Evolutionary conservation across 2,888 invertebrate species (phyloP), one percentile per base, ranked within the genome.

Genomic region (Cosmopolites sordidus): DNA sequence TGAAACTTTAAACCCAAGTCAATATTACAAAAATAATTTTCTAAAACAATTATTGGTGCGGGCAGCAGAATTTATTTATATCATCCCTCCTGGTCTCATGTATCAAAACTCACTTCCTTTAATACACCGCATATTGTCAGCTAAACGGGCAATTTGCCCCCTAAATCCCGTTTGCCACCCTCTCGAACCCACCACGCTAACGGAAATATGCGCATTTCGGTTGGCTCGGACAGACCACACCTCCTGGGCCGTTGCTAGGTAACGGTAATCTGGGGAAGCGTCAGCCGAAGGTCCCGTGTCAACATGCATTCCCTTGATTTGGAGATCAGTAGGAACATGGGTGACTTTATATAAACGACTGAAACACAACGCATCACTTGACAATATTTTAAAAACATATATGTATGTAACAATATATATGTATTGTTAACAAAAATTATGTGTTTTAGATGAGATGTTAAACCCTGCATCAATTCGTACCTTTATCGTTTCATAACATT

Each of bases 121-220:
- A 69, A 69, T 68, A 69, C 66, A 69, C 70, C 70, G 67, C 70
- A 70, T 69, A 70, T 70, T 69, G 69, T 65, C 66, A 58, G 63
- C 59, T 68, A 67, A 68, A 66, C 65, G 66, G 62, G 59, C 67
- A 67, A 68, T 67, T 68, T 68, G 56, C 54, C 55, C 55, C 17
- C 59, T 59, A 60, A 61, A 61, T 56, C 56, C 51, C 58, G 51
- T 42, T 46, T 48, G 43, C 51, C 52, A 51, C 51, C 49, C 54
- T 8, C 51, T 45, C 43, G 48, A 17, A 33, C 22, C 30, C 27
- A 39, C 43, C 9, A 8, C n/a, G 6, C 2, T 11, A 18, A 9
- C 18, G 2, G 8, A 43, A 16, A 9, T 40, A 16, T 12, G 27
- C 11, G 15, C 38, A 33, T 12, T 41, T 17, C 15, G 8, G 47